Evolutionary conservation across 2,888 invertebrate genomes (phyloP).

Genomic region (Epinotia nisella): DNA sequence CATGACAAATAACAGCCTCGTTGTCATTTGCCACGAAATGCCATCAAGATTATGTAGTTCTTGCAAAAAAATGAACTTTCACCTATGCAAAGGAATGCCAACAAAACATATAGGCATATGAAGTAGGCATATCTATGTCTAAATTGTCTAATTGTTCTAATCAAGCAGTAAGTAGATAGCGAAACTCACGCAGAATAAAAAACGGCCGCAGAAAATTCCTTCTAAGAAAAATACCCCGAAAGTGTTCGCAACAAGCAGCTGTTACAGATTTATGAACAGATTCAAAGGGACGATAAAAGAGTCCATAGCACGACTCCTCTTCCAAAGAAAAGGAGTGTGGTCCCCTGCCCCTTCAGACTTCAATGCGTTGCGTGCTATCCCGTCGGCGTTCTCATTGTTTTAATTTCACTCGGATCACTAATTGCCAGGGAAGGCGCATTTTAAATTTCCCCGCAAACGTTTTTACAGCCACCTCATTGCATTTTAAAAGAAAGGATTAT

Average conservation of each 20-base stretch:
- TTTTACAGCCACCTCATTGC: slow-evolving; percentile 84
- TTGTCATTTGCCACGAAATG: no score
- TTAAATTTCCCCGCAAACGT: slow-evolving; percentile 81
- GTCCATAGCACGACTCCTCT: slow-evolving; percentile 38
- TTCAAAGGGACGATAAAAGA: slow-evolving; percentile 40
- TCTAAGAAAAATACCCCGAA: slow-evolving; percentile 9
- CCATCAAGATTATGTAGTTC: no score
- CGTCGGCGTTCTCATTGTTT: slow-evolving; percentile 73
- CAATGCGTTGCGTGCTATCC: slow-evolving; percentile 56
- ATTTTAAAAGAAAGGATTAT: slow-evolving; percentile 85
- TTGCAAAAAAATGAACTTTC: not conserved
- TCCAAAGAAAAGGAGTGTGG: slow-evolving; percentile 47
- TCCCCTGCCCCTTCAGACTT: slow-evolving; percentile 50
- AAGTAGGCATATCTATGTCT: not conserved
- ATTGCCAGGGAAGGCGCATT: slow-evolving; percentile 79
- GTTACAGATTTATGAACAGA: slow-evolving; percentile 40
- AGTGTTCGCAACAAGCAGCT: slow-evolving; percentile 31
- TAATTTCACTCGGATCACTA: slow-evolving; percentile 80
- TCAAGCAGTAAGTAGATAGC: no score
- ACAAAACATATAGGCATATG: not conserved
- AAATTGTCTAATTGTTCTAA: not conserved
- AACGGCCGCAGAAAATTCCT: not conserved
- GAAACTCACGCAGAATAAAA: not conserved
- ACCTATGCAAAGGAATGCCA: not conserved
- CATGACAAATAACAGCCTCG: no score